Conservation (phyloP, 53 echinoderm and acorn worm genomes). For the Arbacia lixula region DNA sequence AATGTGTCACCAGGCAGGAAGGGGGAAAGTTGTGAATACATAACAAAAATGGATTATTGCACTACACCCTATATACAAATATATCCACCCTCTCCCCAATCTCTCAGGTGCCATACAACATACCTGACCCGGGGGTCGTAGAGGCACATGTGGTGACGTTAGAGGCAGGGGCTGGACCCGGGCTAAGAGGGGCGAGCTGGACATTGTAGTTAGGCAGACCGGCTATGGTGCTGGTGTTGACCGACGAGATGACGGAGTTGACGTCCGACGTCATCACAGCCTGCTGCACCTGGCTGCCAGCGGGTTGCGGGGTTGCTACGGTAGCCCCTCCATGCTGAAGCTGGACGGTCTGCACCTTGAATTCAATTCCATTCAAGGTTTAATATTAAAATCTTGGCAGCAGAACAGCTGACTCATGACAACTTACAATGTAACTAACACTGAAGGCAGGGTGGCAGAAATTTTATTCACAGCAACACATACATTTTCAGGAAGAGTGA, state of each 20-base stretch:
- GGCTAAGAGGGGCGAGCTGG: constrained; percentile 46
- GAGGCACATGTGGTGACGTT: constrained; percentile 8
- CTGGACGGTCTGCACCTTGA: constrained; percentile 43
- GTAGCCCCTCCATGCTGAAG: constrained; percentile 45
- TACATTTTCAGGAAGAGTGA: too few relatives aligned
- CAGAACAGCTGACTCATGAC: too few relatives aligned
- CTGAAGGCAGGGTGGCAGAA: too few relatives aligned
- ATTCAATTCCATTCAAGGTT: too few relatives aligned
- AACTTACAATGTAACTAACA: too few relatives aligned
- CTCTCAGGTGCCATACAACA: neutral
- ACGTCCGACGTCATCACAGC: constrained; percentile 19
- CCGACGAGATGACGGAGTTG: constrained; percentile 4
- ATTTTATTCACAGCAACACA: too few relatives aligned
- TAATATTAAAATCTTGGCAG: too few relatives aligned
- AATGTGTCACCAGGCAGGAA: too few relatives aligned
- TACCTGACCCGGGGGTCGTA: constrained; percentile 9
- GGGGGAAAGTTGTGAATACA: too few relatives aligned
- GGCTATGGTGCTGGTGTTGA: constrained; percentile 35
- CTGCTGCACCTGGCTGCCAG: neutral
- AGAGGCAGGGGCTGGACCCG: constrained; percentile 17
- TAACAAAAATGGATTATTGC: too few relatives aligned
- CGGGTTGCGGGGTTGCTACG: constrained; percentile 3
- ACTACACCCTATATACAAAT: too few relatives aligned
- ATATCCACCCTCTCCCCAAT: too few relatives aligned
- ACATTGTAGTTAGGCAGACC: constrained; percentile 53